Evolutionary conservation across 1,140 invertebrate species (phyloP).

Genomic region (Brachionus rubens): DNA sequence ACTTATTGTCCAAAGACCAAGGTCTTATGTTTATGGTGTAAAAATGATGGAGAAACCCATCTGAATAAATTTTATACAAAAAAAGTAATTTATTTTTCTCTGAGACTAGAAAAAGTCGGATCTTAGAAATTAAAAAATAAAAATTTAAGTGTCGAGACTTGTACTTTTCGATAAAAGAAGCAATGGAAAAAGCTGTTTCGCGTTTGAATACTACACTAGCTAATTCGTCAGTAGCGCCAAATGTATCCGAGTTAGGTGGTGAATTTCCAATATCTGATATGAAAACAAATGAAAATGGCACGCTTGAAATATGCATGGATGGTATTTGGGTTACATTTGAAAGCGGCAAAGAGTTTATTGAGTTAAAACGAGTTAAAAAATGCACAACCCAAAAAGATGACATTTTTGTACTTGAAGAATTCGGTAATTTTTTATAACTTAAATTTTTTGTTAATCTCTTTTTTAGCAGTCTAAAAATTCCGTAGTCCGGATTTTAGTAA

Average conservation of each 20-base stretch:
- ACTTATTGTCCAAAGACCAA: constrained; percentile 96
- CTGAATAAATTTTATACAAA: constrained; percentile 98
- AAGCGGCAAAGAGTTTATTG: constrained; percentile 72
- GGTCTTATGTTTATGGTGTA: constrained; percentile 86
- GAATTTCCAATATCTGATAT: constrained; percentile 98
- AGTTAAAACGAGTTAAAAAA: constrained; percentile 96
- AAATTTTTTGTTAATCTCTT: constrained; percentile 46
- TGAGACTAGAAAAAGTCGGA: too few relatives aligned
- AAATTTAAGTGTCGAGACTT: constrained; percentile 83
- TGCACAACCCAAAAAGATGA: constrained; percentile 98
- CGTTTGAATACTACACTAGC: constrained; percentile 69
- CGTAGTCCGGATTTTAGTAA: too few relatives aligned
- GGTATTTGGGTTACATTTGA: constrained; percentile 93
- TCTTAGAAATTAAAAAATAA: background rate
- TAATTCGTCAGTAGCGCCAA: background rate
- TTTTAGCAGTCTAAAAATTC: too few relatives aligned
- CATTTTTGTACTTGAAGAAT: constrained; percentile 90
- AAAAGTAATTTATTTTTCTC: constrained; percentile 66
- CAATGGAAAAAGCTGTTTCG: constrained; percentile 91
- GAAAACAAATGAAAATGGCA: constrained; percentile 87
- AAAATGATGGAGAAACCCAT: constrained; percentile 66
- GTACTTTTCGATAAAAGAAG: constrained; percentile 96
- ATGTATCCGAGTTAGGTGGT: constrained; percentile 77
- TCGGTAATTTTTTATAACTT: constrained; percentile 66
- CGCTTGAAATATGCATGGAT: constrained; percentile 98